A percentile compares a stretch with the other conserved stretches of the same genome.
Evolutionary conservation across 2,113 vertebrate genomes (phyloP).

Genomic region (Parus major): DNA sequence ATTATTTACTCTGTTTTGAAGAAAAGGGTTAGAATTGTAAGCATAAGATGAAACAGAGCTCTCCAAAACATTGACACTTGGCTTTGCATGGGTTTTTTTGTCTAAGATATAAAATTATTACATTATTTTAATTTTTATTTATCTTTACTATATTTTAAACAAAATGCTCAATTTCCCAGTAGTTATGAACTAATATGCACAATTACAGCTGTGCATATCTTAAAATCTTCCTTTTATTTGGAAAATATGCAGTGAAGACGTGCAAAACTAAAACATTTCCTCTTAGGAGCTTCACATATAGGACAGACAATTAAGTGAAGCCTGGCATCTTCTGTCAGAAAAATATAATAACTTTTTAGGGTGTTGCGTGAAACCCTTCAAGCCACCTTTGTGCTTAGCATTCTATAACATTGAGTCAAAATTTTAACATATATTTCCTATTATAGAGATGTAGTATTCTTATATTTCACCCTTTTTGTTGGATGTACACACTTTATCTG

Average conservation of each 20-base stretch:
- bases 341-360: background rate
- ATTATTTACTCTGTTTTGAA: background rate
- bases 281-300: background rate
- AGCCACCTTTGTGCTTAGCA: background rate
- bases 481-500: background rate
- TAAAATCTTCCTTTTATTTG: background rate
- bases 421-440: background rate
- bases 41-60: background rate
- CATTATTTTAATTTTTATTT: background rate
- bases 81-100: accelerated
- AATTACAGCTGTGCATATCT: background rate
- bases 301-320: background rate
- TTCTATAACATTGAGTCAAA: background rate
- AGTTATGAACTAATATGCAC: background rate
- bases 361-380: background rate
- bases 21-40: background rate
- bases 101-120: background rate
- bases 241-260: background rate
- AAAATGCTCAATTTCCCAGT: background rate
- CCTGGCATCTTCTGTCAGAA: background rate
- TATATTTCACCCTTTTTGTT: background rate
- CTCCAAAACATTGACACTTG: background rate
- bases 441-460: background rate
- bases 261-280: background rate
- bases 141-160: background rate